Evolutionary conservation across 2,888 invertebrate genomes (phyloP).

Genomic region (Caenorhabditis becei): DNA sequence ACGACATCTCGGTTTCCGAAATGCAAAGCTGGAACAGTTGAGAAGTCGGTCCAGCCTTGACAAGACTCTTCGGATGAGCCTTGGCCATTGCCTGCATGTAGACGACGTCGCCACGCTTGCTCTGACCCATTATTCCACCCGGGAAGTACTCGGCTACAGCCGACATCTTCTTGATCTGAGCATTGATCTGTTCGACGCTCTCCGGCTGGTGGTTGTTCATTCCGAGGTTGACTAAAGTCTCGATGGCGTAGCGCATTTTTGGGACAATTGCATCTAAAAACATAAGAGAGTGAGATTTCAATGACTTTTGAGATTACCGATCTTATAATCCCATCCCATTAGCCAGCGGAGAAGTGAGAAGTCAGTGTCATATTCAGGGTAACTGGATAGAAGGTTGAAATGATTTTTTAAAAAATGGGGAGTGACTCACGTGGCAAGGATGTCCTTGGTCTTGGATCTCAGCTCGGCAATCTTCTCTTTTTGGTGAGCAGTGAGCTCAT

Average conservation of each 20-base stretch:
- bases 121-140: conserved; percentile 70
- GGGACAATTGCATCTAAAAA: conserved; percentile 66
- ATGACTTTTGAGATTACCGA: conserved; percentile 60
- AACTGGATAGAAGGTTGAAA: conserved; percentile 34
- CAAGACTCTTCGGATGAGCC: conserved; percentile 73
- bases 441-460: conserved; percentile 53
- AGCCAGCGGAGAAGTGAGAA: conserved; percentile 78
- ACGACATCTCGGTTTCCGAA: conserved; percentile 72
- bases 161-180: conserved; percentile 61
- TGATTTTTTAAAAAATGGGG: neutral
- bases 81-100: conserved; percentile 69
- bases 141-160: conserved; percentile 76
- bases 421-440: conserved; percentile 42
- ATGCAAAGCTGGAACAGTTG: conserved; percentile 74
- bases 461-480: conserved; percentile 67
- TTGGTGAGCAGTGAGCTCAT: conserved; percentile 60
- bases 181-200: conserved; percentile 71
- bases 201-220: conserved; percentile 55
- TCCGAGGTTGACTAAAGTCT: conserved; percentile 58
- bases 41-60: conserved; percentile 72
- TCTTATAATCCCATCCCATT: conserved; percentile 78
- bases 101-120: conserved; percentile 66
- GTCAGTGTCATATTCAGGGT: conserved; percentile 74
- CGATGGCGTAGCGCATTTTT: conserved; percentile 61
- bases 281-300: neutral